Base-by-base conservation (phyloP, 2,888 invertebrate genomes). In the Capitulum mitella region DNA sequence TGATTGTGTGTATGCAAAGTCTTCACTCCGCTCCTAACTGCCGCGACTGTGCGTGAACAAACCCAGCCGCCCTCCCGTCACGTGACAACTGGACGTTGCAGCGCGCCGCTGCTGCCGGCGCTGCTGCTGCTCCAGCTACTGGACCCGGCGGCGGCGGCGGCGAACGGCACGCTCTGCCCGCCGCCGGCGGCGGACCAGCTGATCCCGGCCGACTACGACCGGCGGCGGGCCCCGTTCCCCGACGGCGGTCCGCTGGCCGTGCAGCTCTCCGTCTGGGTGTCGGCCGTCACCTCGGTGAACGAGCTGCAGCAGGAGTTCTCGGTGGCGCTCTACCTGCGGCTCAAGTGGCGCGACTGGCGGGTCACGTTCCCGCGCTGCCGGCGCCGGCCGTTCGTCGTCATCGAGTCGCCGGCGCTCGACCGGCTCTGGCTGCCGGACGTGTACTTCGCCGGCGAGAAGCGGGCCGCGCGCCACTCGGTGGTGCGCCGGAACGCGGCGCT, bases 151-250 rank as follows among this genome's bases (percentile, higher is more conserved):
- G 64, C 32, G 19, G 40, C 29, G 19, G 29, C n/a, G 10, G 58
- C 58, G 2, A 40, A 70, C 70, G 19, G 6, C 70, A 70, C 37
- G 10, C 3, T 0, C 70, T 40, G 70, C 37, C 10, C 37, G 70
- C 29, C 22, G 26, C 70, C 37, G 70, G 10, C 70, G 70, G 8
- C 40, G 8, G 26, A 26, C 26, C 22, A 26, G 70, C 26, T 70
- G 26, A 70, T 40, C 40, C 70, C 37, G 37, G 70, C 70, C 26
- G 70, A 40, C 37, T 70, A 70, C 70, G 70, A 70, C 70, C 37
- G 70, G 26, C 40, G 8, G 26, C 19, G 3, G 40, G 37, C 70
- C 0, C 70, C 70, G 26, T 40, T 70, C 40, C 1, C 0, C 40
- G 37, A 5, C 10, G 37, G 19, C 40, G 40, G 26, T 0, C 22